These are phyloP conservation scores for Pollenia griseotomentosa DNA, from an alignment of 2,888 invertebrate genomes.

Conservation along the genomic window DNA sequence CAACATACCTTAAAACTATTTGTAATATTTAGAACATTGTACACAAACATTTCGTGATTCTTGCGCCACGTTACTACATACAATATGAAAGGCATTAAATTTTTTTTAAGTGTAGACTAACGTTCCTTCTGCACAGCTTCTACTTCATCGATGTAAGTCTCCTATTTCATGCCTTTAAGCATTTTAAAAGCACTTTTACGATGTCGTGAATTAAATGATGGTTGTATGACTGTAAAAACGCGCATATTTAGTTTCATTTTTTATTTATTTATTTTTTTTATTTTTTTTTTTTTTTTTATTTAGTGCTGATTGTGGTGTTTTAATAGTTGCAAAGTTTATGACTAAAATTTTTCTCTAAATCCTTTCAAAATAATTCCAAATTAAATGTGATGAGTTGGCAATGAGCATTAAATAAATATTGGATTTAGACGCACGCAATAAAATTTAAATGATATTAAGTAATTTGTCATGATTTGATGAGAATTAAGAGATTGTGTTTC, in stretches of 20 bases:
- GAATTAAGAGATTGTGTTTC: no score
- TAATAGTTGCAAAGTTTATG: slow-evolving; percentile 55
- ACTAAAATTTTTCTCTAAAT: slow-evolving; percentile 32
- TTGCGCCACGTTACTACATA: no score
- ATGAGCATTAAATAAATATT: not conserved
- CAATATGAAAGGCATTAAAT: no score
- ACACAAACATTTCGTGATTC: no score
- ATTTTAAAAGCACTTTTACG: slow-evolving; percentile 55
- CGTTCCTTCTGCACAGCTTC: not conserved
- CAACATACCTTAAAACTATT: no score
- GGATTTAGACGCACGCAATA: not conserved
- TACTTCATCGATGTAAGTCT: slow-evolving; percentile 9
- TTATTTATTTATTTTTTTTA: slow-evolving; percentile 23
- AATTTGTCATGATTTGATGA: not conserved
- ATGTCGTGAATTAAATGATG: slow-evolving; percentile 51
- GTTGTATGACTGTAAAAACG: slow-evolving; percentile 18
- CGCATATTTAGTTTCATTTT: slow-evolving; percentile 7
- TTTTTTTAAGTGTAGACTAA: not conserved
- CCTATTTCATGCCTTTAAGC: slow-evolving; percentile 46
- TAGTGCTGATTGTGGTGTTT: slow-evolving; percentile 61
- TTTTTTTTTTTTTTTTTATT: slow-evolving; percentile 54
- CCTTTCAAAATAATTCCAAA: slow-evolving; percentile 44
- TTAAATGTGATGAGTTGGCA: slow-evolving; percentile 36
- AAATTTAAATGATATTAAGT: not conserved
- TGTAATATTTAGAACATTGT: no score